Evolutionary conservation across 2,888 invertebrate species (phyloP).

Genomic region (Ectemnius continuus): DNA sequence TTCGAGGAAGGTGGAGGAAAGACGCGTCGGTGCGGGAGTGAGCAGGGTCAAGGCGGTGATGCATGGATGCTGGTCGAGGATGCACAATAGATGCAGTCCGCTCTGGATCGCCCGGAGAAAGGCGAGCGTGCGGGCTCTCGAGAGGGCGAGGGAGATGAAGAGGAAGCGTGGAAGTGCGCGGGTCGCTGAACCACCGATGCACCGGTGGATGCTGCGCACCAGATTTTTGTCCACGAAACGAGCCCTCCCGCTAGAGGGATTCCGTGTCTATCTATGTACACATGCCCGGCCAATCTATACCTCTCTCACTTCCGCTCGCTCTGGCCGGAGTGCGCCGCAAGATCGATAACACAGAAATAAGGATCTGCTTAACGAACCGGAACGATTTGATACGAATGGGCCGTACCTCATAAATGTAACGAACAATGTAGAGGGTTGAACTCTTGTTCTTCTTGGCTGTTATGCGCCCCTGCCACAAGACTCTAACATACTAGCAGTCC

Average conservation of each 20-base stretch:
- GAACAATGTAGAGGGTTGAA: conserved; percentile 30
- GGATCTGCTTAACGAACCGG: conserved; percentile 58
- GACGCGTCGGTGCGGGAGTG: no score
- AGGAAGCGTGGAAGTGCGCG: conserved; percentile 45
- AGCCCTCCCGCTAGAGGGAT: conserved; percentile 15
- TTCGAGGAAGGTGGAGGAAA: no score
- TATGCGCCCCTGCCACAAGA: no score
- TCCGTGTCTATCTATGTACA: not conserved
- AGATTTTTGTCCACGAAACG: conserved; percentile 58
- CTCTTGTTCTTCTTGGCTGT: conserved; percentile 28
- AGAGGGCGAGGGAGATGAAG: not conserved
- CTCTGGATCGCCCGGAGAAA: conserved; percentile 5
- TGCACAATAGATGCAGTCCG: conserved; percentile 50
- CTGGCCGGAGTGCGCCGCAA: not conserved
- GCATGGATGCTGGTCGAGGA: conserved; percentile 12
- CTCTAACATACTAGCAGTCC: no score
- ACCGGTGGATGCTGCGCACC: conserved; percentile 49
- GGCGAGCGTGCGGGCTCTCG: not conserved
- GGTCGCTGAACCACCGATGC: conserved; percentile 61
- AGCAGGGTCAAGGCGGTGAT: conserved; percentile 4
- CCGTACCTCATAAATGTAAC: conserved; percentile 48
- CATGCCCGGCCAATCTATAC: no score
- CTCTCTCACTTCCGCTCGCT: no score
- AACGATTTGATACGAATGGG: conserved; percentile 51
- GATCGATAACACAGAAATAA: conserved; percentile 56